Conservation (phyloP, 1,140 invertebrate species). For the Trissolcus basalis region DNA sequence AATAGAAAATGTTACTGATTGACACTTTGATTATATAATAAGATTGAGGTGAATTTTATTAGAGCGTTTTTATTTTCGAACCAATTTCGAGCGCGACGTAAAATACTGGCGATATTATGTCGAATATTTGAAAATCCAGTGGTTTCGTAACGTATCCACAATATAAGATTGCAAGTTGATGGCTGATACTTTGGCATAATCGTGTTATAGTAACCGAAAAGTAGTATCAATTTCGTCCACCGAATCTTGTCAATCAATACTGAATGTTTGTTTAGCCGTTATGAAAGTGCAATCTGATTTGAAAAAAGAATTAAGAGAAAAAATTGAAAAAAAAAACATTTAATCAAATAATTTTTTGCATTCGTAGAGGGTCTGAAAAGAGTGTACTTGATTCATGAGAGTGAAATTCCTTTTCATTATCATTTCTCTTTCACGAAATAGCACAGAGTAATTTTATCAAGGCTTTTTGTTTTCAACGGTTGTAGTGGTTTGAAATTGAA, state of each 20-base stretch:
- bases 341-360: too few species aligned
- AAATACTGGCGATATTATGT: slow-evolving; percentile 8
- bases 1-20: too few species aligned
- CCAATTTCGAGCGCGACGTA: slow-evolving; percentile 6
- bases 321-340: too few species aligned
- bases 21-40: too few species aligned
- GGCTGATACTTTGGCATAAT: slow-evolving; percentile 18
- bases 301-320: background rate
- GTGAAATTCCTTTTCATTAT: slow-evolving; percentile 2
- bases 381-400: slow-evolving; percentile 10
- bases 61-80: background rate
- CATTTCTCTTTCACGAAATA: slow-evolving; percentile 7
- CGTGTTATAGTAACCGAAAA: slow-evolving; percentile 24
- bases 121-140: background rate
- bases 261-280: background rate
- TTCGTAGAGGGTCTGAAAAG: too few species aligned
- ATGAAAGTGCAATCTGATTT: background rate
- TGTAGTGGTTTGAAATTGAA: slow-evolving; percentile 15
- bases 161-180: slow-evolving; percentile 22
- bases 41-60: too few species aligned
- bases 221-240: slow-evolving; percentile 24
- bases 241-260: too few species aligned
- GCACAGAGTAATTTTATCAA: slow-evolving; percentile 11
- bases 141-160: slow-evolving; percentile 26
- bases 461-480: background rate